Conservation (phyloP, 2,888 invertebrate species). For the Scaptomyza caliginosa region DNA sequence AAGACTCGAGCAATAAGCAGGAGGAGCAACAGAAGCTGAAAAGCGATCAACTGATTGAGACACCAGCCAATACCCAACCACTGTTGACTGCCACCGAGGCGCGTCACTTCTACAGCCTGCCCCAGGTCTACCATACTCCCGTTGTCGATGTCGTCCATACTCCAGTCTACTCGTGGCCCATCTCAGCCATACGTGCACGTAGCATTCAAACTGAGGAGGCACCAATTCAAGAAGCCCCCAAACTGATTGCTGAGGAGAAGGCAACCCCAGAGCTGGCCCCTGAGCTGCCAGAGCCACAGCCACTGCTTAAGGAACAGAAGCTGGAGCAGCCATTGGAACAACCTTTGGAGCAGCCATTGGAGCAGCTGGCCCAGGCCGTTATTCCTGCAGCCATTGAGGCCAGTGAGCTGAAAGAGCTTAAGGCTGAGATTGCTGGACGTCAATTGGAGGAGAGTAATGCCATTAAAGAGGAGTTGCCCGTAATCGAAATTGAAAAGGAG, state of each 20-base stretch:
- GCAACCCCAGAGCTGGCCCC: constrained; percentile 10
- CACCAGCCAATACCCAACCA: constrained; percentile 73
- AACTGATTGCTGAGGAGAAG: constrained; percentile 31
- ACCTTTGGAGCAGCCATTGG: constrained; percentile 40
- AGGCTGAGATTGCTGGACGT: constrained; percentile 64
- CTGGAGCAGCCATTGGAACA: constrained; percentile 20
- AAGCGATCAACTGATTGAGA: constrained; percentile 62
- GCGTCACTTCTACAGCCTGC: constrained; percentile 76
- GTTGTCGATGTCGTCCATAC: constrained; percentile 79
- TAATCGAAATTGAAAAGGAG: constrained; percentile 30
- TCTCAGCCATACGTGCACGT: constrained; percentile 77
- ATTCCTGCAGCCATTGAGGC: constrained; percentile 53
- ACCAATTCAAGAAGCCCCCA: constrained; percentile 35
- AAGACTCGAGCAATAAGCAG: constrained; percentile 20
- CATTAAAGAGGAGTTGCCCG: constrained; percentile 58
- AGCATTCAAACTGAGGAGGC: constrained; percentile 64
- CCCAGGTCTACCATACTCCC: constrained; percentile 76
- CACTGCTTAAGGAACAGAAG: constrained; percentile 45
- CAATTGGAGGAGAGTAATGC: constrained; percentile 71
- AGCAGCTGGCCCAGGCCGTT: constrained; percentile 36
- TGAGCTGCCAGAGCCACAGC: constrained; percentile 31
- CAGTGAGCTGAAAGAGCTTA: constrained; percentile 58
- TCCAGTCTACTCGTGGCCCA: constrained; percentile 72
- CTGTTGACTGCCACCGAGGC: constrained; percentile 68
- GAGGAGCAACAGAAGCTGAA: constrained; percentile 54